Base-by-base conservation (phyloP, 2,888 invertebrate genomes). In the Dasypolia templi region DNA sequence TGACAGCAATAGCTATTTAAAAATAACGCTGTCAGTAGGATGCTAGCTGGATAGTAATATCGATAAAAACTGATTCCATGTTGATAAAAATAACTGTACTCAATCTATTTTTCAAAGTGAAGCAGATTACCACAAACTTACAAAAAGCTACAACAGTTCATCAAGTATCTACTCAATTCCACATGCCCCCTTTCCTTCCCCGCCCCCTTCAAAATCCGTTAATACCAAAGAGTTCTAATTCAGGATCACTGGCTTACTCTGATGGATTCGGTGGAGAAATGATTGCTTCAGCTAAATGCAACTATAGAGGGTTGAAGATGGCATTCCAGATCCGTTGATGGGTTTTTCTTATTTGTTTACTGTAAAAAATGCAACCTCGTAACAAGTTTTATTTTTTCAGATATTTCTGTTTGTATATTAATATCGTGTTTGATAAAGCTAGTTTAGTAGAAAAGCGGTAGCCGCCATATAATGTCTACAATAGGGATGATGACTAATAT, bases 221-320 rank as follows among this genome's bases (percentile, higher is more conserved):
- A 85, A 83, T 84, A 72, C 83, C 80, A 76, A 74, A 75, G 76
- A 76, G 71, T 77, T 84, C 81, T 84, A 83, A 84, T 81, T 83
- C 81, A 71, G 77, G 78, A 85, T 81, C 77, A 70, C 58, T 49
- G 79, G 86, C 79, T 88, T 84, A 85, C 59, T 70, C 75, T 78
- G 82, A 78, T 81, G 77, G 81, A 79, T 81, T 77, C 65, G 59
- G 49, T 68, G 51, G 26, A 53, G 72, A 81, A 74, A 83, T 75
- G 79, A 82, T 79, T 75, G 81, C 79, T 72, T 72, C 68, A 82
- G 65, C 49, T 75, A 72, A 81, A 55, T 70, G 61, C 65, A 74
- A 51, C 62, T 62, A 22, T 19, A 9, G 46, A 39, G 42, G 63
- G 12, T 44, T 65, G 64, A 19, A 61, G 26, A 65, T 65, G 29